Base-by-base conservation (phyloP, 1,140 invertebrate genomes). In the Asobara japonica region DNA sequence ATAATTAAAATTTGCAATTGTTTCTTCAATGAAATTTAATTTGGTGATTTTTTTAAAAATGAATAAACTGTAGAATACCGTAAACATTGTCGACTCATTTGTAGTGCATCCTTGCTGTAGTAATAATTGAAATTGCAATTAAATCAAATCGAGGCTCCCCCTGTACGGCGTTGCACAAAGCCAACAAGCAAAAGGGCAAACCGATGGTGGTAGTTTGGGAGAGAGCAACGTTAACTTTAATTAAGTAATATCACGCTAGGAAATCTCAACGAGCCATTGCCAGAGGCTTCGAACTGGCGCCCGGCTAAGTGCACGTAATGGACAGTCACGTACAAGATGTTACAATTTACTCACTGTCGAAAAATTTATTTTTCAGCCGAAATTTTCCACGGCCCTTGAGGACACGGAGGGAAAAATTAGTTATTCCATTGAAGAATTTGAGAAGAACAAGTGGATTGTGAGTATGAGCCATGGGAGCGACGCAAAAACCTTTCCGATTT, bases 211-310 rank as follows among this genome's bases (percentile, higher is more conserved):
- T 64, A 62, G 33, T 18, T 18, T n/a, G 61, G 62, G 13, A 71
- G 60, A 65, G 67, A 38, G 68, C 69, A 56, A 65, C 67, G 67
- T 75, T 71, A 73, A 75, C 67, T 72, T 75, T 75, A 75, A 75
- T 73, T 73, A 73, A 75, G 71, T 73, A 75, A 75, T 75, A 72
- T 72, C 74, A 75, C 66, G 70, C 70, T 75, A 72, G 45, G 66
- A 72, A 75, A 75, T 75, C 70, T 65, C 69, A 30, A 68, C 45
- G 56, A 56, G 60, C 60, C 45, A 74, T 74, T 74, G 31, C 60
- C 60, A n/a, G 18, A 45, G 56, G 69, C 69, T 45, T 72, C 66
- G 60, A 77, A 76, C 71, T 78, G 67, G 30, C 18, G 30, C 30
- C 30, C n/a, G 20, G 36, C 30, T 29, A 31, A 51, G 45, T 68